These are phyloP conservation scores for Aurelia aurita complex sp. Pacific DNA, from an alignment of 30 jellyfish, hydroid and myxozoan genomes.

Conservation along the genomic window DNA sequence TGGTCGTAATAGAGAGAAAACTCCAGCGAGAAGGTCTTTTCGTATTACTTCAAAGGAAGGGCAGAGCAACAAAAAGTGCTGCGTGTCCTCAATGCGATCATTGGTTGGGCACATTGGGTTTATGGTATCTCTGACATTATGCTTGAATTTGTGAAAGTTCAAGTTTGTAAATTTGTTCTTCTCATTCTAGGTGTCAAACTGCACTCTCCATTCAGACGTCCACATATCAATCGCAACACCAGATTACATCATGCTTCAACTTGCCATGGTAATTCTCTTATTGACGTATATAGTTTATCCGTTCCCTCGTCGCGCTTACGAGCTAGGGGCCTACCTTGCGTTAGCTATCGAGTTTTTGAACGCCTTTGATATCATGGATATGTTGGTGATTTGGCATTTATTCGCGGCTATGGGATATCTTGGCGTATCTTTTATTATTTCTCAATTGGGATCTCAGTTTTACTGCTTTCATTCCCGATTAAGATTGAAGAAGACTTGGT, in stretches of 20 bases:
- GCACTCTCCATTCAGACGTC: neutral
- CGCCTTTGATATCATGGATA: constrained; percentile 61
- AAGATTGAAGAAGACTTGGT: constrained; percentile 28
- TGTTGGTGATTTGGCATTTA: constrained; percentile 40
- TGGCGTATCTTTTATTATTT: constrained; percentile 17
- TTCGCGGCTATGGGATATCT: constrained; percentile 7
- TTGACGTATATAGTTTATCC: constrained; percentile 35
- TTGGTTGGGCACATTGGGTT: no score
- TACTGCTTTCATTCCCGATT: constrained; percentile 35
- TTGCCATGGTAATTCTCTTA: constrained; percentile 42
- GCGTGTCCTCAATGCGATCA: no score
- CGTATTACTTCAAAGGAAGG: no score
- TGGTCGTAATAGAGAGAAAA: no score
- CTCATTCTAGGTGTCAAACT: no score
- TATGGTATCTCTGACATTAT: no score
- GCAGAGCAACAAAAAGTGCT: no score
- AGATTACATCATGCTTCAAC: constrained; percentile 33
- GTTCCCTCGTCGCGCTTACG: constrained; percentile 41
- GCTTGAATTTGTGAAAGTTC: no score
- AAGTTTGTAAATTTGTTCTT: no score
- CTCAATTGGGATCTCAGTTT: constrained; percentile 31
- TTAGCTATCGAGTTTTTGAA: constrained; percentile 44
- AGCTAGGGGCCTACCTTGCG: constrained; percentile 32
- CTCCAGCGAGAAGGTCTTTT: no score
- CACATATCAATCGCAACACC: neutral